phyloP scores from a whole-genome alignment of 1,140 invertebrate genomes.

The Monomorium pharaonis region DNA sequence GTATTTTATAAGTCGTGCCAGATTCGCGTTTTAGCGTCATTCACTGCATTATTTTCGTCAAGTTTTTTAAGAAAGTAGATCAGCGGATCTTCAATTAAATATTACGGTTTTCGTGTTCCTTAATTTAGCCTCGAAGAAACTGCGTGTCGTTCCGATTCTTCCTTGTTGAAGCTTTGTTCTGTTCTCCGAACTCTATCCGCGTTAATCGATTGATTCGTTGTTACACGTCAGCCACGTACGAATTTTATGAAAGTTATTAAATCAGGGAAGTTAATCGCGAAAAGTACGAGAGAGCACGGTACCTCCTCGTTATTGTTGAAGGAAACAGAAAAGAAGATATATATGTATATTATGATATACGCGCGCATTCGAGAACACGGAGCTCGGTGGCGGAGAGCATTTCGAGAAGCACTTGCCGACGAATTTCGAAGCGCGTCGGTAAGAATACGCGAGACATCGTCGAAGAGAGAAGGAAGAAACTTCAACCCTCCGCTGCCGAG shows the following conservation, averaged over 20 bases:
- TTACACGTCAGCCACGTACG: neutral
- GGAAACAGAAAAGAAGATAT: conserved; percentile 22
- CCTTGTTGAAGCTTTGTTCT: neutral
- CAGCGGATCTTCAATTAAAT: neutral
- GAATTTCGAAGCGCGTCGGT: neutral
- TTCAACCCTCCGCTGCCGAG: neutral
- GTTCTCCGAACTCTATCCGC: conserved; percentile 24
- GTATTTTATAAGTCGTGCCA: conserved; percentile 52
- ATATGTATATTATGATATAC: conserved; percentile 42
- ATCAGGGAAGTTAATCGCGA: neutral
- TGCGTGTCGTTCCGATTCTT: neutral
- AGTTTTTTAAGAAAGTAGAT: neutral
- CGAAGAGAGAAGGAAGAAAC: neutral
- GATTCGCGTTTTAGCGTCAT: conserved; percentile 2
- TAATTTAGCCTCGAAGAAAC: neutral
- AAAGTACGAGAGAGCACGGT: conserved; percentile 40
- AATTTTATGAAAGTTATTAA: conserved; percentile 38
- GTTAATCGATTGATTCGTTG: conserved; percentile 42
- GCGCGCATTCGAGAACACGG: conserved; percentile 35
- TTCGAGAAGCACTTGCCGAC: neutral
- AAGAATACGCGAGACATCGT: neutral
- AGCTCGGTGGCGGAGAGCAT: neutral
- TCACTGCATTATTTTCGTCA: neutral
- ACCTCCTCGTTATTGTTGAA: conserved; percentile 64
- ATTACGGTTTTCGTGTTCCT: neutral